Base-by-base conservation (phyloP, 2,797 vertebrate species). In the Limnodromus scolopaceus region DNA sequence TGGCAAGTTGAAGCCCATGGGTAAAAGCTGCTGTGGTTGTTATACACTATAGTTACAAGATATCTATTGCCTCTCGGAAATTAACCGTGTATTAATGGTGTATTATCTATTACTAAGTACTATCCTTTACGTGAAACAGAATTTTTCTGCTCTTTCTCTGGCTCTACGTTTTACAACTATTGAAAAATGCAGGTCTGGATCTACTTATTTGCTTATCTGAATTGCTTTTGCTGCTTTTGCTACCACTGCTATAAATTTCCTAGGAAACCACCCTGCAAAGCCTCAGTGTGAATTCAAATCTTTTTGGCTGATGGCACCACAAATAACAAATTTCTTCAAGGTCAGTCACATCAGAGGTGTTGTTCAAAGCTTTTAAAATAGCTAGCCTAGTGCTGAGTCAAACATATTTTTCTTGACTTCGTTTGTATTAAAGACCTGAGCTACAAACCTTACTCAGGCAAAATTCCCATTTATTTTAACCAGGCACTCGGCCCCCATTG, bases 301-400 rank as follows among this genome's bases (percentile, higher is more conserved):
- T 71, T 80, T 92, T 72, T 75, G 64, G 28, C 38, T 75, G 82
- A 80, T 80, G 65, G 54, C 28, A 87, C 25, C 70, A 34, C 66
- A 89, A 95, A 83, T 92, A 80, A 84, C 48, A 76, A 76, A 84
- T 88, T 92, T 84, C 83, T 95, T 93, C 85, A 92, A 95, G 92
- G 94, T 74, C 93, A 89, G n/a, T 63, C 70, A 82, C 63, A 93
- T 95, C 83, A 92, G 91, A 92, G 41, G 19, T 87, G 69, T 66
- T 83, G 64, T 87, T 96, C 91, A 96, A 94, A 92, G 85, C 72
- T 79, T 96, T 84, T 81, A 66, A 95, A 96, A 88, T 72, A 91
- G 91, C 72, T 93, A 81, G 46, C 20, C 48, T 89, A 57, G 54
- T 90, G 87, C 94, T 92, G 89, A 95, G 90, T 94, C 85, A 95